Evolutionary conservation across 1,140 invertebrate species (phyloP), one percentile per base, ranked within the genome.

Genomic region (Drosophila setifemur): DNA sequence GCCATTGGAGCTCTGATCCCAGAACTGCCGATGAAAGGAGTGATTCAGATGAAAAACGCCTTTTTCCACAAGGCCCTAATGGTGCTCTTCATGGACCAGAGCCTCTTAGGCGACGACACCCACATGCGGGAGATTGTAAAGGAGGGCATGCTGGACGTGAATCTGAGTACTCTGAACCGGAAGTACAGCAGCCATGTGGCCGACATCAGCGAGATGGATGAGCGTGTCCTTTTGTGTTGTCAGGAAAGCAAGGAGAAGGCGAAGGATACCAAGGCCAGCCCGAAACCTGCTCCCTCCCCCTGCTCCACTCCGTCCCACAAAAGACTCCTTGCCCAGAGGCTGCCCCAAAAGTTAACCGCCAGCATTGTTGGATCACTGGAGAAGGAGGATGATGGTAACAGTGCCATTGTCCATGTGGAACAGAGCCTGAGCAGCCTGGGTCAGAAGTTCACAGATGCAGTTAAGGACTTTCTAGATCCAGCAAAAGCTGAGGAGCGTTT

Each of bases 171-270:
- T 48, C 91, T 99, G 29, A 97, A 96, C 73, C 96, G 95, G 89
- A 91, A 94, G 9, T 99, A 99, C 90, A 97, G 98, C 87, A 94
- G 95, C 47, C 96, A 96, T 91, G 95, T 99, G 25, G 90, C 98
- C 11, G 97, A 94, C 90, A 95, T 96, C 43, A 97, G 97, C 3
- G 97, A 98, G 91, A 97, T 99, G 91, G 98, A 99, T 89, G 98
- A 99, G 91, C 93, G 97, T 73, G 96, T 99, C 89, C 97, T 99
- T 91, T 92, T 63, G 7, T 21, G 14, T 11, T 14, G n/a, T 23
- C 11, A 35, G n/a, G 12, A 39, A 4, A 2, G 14, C 2, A 57
- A 21, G 5, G 7, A 21, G 4, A 19, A 18, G 2, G 2, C 18
- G 3, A 28, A 7, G 16, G 5, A 18, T 4, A 21, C 54, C 2